These are phyloP conservation scores for Diphyllodes magnificus DNA, from an alignment of 2,113 vertebrate species.

Conservation along the genomic window DNA sequence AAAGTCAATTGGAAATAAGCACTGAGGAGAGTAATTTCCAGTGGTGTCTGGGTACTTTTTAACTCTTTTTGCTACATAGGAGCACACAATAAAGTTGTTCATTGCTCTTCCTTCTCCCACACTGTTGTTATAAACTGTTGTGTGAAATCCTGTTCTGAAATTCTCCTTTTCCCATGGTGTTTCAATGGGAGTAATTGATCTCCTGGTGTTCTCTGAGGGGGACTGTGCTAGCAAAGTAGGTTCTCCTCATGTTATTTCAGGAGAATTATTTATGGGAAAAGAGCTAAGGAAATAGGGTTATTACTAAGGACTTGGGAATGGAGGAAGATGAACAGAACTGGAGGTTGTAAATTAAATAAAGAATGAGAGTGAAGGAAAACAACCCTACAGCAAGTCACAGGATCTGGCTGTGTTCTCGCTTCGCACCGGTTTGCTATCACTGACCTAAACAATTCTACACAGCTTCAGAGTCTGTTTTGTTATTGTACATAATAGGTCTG, in stretches of 20 bases:
- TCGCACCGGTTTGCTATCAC: not conserved
- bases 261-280: constrained; percentile 30
- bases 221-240: not conserved
- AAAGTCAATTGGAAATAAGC: not conserved
- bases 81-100: not conserved
- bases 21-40: not conserved
- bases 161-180: not conserved
- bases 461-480: not conserved
- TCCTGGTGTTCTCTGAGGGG: not conserved
- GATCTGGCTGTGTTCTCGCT: not conserved
- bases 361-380: not conserved
- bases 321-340: constrained; percentile 3
- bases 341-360: constrained; percentile 32
- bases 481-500: not conserved
- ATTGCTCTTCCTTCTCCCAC: not conserved
- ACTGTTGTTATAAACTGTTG: not conserved
- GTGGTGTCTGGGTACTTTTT: not conserved
- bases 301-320: constrained; percentile 7
- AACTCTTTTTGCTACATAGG: not conserved
- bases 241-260: constrained; percentile 3
- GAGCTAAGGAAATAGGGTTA: not conserved
- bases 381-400: not conserved
- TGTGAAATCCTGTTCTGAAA: constrained; percentile 5
- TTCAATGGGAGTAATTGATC: constrained; percentile 13
- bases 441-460: not conserved